Evolutionary conservation across 92 coral and sea anemone species (phyloP).

Genomic region (Blastomussa wellsi): DNA sequence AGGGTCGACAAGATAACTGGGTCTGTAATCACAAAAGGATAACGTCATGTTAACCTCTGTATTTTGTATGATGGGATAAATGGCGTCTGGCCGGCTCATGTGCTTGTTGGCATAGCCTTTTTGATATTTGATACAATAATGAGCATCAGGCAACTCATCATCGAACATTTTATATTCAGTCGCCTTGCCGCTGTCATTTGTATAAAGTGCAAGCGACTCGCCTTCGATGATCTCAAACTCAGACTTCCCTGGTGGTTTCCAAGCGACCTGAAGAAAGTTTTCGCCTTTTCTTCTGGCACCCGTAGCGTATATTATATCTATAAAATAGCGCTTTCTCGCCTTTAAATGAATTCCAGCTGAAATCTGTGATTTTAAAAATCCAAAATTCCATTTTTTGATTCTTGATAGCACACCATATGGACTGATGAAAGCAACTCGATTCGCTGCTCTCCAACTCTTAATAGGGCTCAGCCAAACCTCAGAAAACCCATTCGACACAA

Average conservation of each 20-base stretch:
- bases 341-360: constrained; percentile 29
- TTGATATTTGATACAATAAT: constrained; percentile 4
- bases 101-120: constrained; percentile 24
- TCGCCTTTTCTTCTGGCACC: not conserved
- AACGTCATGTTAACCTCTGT: not conserved
- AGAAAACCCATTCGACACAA: constrained; percentile 44
- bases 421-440: constrained; percentile 26
- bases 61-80: not conserved
- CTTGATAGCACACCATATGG: constrained; percentile 9
- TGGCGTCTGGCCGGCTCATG: constrained; percentile 3
- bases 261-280: constrained; percentile 43
- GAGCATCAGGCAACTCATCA: constrained; percentile 26
- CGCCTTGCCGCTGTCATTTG: constrained; percentile 23
- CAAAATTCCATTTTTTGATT: constrained; percentile 10
- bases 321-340: constrained; percentile 33
- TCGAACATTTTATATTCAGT: constrained; percentile 28
- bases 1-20: constrained; percentile 15
- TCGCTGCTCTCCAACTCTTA: constrained; percentile 33
- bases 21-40: constrained; percentile 9
- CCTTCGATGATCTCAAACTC: constrained; percentile 15
- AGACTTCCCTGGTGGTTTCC: constrained; percentile 40
- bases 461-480: constrained; percentile 49
- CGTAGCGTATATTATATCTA: constrained; percentile 27
- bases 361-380: constrained; percentile 15
- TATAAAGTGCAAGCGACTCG: constrained; percentile 24